phyloP scores from a whole-genome alignment of 2,888 invertebrate species.

The Sialis fuliginosa region DNA sequence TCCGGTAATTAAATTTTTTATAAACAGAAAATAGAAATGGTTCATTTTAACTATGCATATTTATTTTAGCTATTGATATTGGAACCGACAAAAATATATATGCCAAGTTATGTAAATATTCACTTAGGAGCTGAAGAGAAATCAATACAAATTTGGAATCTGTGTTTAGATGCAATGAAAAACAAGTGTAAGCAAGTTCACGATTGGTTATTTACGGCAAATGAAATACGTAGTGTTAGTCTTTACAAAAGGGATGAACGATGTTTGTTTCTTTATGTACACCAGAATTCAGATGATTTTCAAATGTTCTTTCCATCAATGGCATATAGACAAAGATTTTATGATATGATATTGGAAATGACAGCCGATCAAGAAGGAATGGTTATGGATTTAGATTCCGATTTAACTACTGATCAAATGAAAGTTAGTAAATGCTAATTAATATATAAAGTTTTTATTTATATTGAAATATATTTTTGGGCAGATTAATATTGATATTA shows the following conservation, averaged over 20 bases:
- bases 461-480: not conserved
- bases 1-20: conserved; percentile 40
- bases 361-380: conserved; percentile 73
- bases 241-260: conserved; percentile 91
- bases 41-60: conserved; percentile 12
- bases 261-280: conserved; percentile 91
- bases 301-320: conserved; percentile 94
- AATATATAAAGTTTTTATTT: not conserved
- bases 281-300: conserved; percentile 96
- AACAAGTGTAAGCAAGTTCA: conserved; percentile 71
- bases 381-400: conserved; percentile 57
- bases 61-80: conserved; percentile 52
- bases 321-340: conserved; percentile 60
- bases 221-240: conserved; percentile 79
- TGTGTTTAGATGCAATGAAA: conserved; percentile 62
- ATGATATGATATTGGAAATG: conserved; percentile 69
- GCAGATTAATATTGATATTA: conserved; percentile 1
- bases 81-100: conserved; percentile 81
- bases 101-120: conserved; percentile 92
- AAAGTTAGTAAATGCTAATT: conserved; percentile 30
- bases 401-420: conserved; percentile 53
- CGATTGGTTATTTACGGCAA: conserved; percentile 85
- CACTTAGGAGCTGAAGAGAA: conserved; percentile 90
- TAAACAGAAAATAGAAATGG: conserved; percentile 7
- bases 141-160: conserved; percentile 73